Percentiles rank a stretch among this genome's conserved stretches.
Conservation (phyloP, 2,113 vertebrate genomes). For the Pontoporia blainvillei region DNA sequence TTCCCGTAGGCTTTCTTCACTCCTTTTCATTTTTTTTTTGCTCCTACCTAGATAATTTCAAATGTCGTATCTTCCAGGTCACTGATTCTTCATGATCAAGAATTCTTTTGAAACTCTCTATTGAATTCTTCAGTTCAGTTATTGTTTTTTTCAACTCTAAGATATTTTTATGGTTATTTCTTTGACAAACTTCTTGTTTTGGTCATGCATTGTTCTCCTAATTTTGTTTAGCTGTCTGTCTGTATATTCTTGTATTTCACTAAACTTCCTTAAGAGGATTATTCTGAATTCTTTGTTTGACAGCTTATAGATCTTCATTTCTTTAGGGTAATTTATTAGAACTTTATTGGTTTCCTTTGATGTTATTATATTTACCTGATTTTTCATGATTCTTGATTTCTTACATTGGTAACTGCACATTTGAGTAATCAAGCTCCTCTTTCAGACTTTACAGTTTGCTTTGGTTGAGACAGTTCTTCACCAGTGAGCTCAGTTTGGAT, state of each 20-base stretch:
- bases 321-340: not conserved
- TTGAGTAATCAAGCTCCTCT: not conserved
- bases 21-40: not conserved
- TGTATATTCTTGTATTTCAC: not conserved
- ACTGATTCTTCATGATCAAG: not conserved
- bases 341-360: not conserved
- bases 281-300: not conserved
- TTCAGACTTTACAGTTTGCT: not conserved
- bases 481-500: not conserved
- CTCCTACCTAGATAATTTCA: not conserved
- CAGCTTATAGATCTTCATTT: not conserved
- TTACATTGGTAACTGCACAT: not conserved
- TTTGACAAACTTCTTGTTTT: not conserved
- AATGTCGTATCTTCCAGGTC: not conserved
- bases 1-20: not conserved
- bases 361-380: not conserved
- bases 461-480: not conserved
- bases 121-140: not conserved
- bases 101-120: not conserved
- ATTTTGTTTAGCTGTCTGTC: not conserved
- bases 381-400: not conserved
- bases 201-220: not conserved
- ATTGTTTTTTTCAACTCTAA: not conserved
- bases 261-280: not conserved
- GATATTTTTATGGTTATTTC: not conserved